Evolutionary conservation across 35 echinoderm and acorn worm genomes (phyloP), one percentile per base, ranked within the genome.

Genomic region (Hemicentrotus pulcherrimus): DNA sequence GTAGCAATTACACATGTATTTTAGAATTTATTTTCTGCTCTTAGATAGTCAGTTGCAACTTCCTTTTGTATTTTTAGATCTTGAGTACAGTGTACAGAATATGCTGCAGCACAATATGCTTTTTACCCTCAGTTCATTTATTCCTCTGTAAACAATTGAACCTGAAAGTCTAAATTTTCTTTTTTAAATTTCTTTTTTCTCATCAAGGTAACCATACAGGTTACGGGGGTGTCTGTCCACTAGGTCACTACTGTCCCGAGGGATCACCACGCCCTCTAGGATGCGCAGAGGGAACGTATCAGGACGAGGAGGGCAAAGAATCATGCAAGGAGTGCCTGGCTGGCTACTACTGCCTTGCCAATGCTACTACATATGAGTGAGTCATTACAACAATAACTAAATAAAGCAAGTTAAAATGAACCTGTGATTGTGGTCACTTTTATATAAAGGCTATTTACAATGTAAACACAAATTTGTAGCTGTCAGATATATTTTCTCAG

Each of bases 151-250:
- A 70, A 50, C 10, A n/a, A n/a, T 46, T 30, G 8, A 12, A 41
- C 31, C 22, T 13, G 31, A 11, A n/a, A n/a, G n/a, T 14, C 32
- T 48, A 4, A 92, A 41, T 32, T 41, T 41, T 47, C 9, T 92
- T 92, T 46, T 46, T 47, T 33, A 9, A 6, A 12, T 50, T 55
- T 5, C 50, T n/a, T n/a, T n/a, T 96, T 94, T 92, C 47, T 19
- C 6, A 31, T 91, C 0, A 61, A 99, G 98, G 98, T 28, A 96
- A 92, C 8, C 98, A 99, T 88, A 99, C 98, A 19, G 98, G 98
- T 30, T 97, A 96, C 88, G 98, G 98, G 31, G 98, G 97, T 45
- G 95, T 99, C 16, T 99, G 98, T 94, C 98, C 98, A 6, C 31
- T 89, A 16, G 98, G 98, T 33, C 90, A 97, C 33, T 95, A 96